Conservation (phyloP, 2,797 vertebrate species). For the Poliocrania exsul region DNA sequence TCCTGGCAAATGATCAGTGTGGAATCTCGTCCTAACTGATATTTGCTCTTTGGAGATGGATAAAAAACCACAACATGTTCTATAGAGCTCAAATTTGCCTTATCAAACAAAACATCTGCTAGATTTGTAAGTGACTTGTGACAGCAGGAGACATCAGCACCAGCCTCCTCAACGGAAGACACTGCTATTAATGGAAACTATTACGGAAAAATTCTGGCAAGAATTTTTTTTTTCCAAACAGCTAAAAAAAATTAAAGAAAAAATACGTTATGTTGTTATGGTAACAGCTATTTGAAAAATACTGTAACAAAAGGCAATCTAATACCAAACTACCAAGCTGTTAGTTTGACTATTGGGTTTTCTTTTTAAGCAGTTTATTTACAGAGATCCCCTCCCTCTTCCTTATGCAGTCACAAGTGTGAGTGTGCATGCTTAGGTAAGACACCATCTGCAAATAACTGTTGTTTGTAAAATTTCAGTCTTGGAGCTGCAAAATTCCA, state of each 20-base stretch:
- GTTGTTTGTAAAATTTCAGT: background rate
- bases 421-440: background rate
- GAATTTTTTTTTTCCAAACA: slow-evolving; percentile 56
- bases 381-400: slow-evolving; percentile 38
- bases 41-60: slow-evolving; percentile 56
- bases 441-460: background rate
- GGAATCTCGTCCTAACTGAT: slow-evolving; percentile 55
- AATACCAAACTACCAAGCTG: slow-evolving; percentile 71
- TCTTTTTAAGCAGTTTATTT: slow-evolving; percentile 65
- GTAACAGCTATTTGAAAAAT: slow-evolving; percentile 78
- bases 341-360: slow-evolving; percentile 62
- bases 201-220: slow-evolving; percentile 77
- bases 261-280: slow-evolving; percentile 78
- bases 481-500: background rate
- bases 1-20: background rate
- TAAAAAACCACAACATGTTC: slow-evolving; percentile 53
- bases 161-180: slow-evolving; percentile 72
- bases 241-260: slow-evolving; percentile 54
- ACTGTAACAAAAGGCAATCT: slow-evolving; percentile 71
- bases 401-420: background rate
- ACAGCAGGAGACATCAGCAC: slow-evolving; percentile 73
- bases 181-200: slow-evolving; percentile 76
- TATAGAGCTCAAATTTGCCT: slow-evolving; percentile 71
- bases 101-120: slow-evolving; percentile 75
- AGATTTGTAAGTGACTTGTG: slow-evolving; percentile 73